These are phyloP conservation scores for Drosophila truncata DNA, from an alignment of 1,140 invertebrate genomes.

Conservation along the genomic window DNA sequence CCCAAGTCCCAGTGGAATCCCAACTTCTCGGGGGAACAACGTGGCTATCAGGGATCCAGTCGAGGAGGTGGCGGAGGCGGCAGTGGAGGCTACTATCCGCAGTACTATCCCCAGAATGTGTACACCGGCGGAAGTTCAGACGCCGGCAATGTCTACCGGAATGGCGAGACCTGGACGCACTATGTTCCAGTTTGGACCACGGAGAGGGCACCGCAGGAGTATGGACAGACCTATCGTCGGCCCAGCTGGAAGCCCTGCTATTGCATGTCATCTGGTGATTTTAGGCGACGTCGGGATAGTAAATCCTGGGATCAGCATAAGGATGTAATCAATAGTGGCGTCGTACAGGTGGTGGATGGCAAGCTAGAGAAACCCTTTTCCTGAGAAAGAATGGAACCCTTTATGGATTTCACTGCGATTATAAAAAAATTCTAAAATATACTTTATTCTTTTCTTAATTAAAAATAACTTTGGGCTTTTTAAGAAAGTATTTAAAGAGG, in stretches of 20 bases:
- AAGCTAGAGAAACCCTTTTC: constrained; percentile 80
- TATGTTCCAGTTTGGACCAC: constrained; percentile 84
- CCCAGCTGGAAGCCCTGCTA: constrained; percentile 83
- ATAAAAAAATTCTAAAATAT: too few relatives aligned
- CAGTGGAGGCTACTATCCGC: constrained; percentile 57
- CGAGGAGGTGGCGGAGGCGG: constrained; percentile 27
- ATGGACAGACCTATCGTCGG: constrained; percentile 55
- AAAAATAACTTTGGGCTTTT: too few relatives aligned
- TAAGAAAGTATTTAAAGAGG: too few relatives aligned
- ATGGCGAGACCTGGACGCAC: constrained; percentile 73
- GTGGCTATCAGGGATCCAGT: constrained; percentile 38
- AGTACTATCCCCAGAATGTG: constrained; percentile 69
- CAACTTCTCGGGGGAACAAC: constrained; percentile 68
- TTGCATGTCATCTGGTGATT: constrained; percentile 73
- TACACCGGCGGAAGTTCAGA: constrained; percentile 50
- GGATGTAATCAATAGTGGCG: constrained; percentile 40
- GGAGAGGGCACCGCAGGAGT: constrained; percentile 67
- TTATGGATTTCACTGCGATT: too few relatives aligned
- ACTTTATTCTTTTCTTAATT: too few relatives aligned
- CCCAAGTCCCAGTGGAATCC: constrained; percentile 81
- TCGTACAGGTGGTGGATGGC: constrained; percentile 66
- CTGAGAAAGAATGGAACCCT: too few relatives aligned
- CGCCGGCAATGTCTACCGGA: constrained; percentile 57
- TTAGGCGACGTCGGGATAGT: constrained; percentile 61
- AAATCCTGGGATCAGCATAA: constrained; percentile 16